Conservation (phyloP, 2,113 vertebrate genomes). For the Oenanthe oenanthe region DNA sequence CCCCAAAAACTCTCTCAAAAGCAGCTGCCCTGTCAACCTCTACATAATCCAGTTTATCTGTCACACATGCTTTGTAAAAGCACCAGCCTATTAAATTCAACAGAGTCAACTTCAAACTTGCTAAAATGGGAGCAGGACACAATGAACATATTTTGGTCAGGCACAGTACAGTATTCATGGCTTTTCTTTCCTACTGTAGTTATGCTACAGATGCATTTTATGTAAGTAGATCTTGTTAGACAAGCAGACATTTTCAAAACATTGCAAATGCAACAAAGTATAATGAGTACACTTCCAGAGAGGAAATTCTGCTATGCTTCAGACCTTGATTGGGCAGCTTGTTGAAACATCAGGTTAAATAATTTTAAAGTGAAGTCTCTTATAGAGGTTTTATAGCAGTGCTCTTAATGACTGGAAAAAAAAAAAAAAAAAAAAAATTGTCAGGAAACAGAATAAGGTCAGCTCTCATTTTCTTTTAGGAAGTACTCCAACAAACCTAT, state of each 20-base stretch:
- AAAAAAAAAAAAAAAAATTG: not conserved
- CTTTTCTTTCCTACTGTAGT: not conserved
- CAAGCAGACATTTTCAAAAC: not conserved
- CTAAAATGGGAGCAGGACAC: not conserved
- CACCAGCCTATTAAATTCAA: not conserved
- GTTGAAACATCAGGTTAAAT: slow-evolving; percentile 55
- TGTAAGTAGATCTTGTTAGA: not conserved
- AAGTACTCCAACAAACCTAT: not conserved
- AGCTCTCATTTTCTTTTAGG: not conserved
- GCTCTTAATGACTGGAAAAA: not conserved
- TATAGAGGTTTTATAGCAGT: not conserved
- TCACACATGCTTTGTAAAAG: not conserved
- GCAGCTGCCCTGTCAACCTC: not conserved
- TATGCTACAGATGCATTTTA: not conserved
- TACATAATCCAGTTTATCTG: not conserved
- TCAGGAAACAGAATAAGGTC: not conserved
- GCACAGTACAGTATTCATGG: not conserved
- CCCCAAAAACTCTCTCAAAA: not conserved
- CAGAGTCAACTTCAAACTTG: not conserved
- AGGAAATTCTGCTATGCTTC: not conserved
- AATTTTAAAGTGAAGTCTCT: not conserved
- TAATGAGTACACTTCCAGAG: slow-evolving; percentile 25
- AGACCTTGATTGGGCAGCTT: slow-evolving; percentile 29
- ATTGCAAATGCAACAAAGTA: not conserved
- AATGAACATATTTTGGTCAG: not conserved